Evolutionary conservation across 2,113 vertebrate species (phyloP), one percentile per base, ranked within the genome.

Genomic region (Nicator chloris): DNA sequence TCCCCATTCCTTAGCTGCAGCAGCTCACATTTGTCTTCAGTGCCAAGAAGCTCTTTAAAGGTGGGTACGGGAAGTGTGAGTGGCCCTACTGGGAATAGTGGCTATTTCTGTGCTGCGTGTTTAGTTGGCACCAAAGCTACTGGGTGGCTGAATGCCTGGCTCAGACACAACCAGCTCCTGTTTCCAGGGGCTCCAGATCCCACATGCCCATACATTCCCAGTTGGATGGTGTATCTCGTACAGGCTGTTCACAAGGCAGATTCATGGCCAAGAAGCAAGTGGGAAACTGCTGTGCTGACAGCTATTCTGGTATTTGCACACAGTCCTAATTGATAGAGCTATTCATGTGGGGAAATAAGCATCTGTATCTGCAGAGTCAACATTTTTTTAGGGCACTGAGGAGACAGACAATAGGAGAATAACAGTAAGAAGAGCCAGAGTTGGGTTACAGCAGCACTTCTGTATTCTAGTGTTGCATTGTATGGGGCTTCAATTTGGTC

Each of bases 311-410:
- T 85, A 61, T 85, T 90, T 77, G 76, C 72, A 81, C 8, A 4
- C 61, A 82, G 82, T 40, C 82, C 83, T 90, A 63, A 82, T 44
- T 94, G 69, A 39, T 47, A 78, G 88, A 51, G 69, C 71, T 83
- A n/a, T 83, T 92, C 72, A 63, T 77, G 61, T 59, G 60, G 54
- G 89, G 86, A 89, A 93, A 84, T 56, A 79, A 65, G 65, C 57
- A 11, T 42, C 44, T 42, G 17, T 39, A 57, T 88, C 81, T 82
- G 86, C 86, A 84, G 81, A 89, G 31, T 21, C 1, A 12, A 44
- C 68, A 15, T 22, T 30, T 90, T 92, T 82, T 76, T 71, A 87
- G 81, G 86, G 49, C 61, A 22, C 17, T 30, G 83, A 93, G 76
- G 51, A 93, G 86, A 51, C 24, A 63, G 42, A 81, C 57, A 80